Base-by-base conservation (phyloP, 2,797 vertebrate species). In the Rachycentron canadum region DNA sequence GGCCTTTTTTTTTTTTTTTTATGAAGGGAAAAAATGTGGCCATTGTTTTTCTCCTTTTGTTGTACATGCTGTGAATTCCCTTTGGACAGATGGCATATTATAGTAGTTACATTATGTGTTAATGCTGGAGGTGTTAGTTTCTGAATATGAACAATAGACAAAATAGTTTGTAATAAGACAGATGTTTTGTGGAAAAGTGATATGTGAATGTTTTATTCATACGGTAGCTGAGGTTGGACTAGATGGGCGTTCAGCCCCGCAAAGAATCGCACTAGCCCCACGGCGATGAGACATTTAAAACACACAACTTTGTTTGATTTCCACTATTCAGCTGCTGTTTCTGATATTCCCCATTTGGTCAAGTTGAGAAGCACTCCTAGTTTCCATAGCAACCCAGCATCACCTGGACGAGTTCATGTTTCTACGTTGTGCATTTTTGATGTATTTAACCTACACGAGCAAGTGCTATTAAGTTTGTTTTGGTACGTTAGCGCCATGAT, bases 331-430 rank as follows among this genome's bases (percentile, higher is more conserved):
- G 30, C n/a, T 32, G 13, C 28, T 7, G 16, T 40, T 47, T 43
- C 57, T 57, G 13, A n/a, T n/a, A 13, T 71, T 59, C 26, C 40
- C n/a, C 2, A 8, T 2, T 21, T 63, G 28, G 60, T 55, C 36
- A 17, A 41, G 19, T 74, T 40, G n/a, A 59, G 13, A 25, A 65
- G 45, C 16, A 59, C 23, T 23, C 5, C 12, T 26, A 55, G 61
- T 59, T 53, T 36, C 55, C 36, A 66, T 25, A 43, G 61, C 68
- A 78, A 53, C 61, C 57, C 6, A 11, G 23, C 63, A 25, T 52
- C 41, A 25, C 32, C n/a, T 41, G 47, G 5, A 13, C 17, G 30
- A 38, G 14, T 38, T 47, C 19, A 34, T 55, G 56, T 26, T 21
- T 7, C 41, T 23, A 17, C 8, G 9, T 53, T 23, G 26, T 19